Conservation (phyloP, 2,888 invertebrate species). For the Shargacucullia verbasci region DNA sequence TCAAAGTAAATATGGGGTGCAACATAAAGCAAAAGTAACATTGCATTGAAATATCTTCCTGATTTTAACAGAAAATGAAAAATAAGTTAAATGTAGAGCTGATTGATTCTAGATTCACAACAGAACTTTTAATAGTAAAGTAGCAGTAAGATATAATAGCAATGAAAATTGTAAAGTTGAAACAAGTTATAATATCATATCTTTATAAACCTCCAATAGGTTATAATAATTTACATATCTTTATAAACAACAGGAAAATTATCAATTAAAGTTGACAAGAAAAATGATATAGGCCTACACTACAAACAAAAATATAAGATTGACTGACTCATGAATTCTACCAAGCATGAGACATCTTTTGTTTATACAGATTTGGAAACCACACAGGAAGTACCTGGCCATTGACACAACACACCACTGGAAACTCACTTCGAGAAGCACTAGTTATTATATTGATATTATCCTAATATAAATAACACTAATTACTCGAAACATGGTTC, state of each 20-base stretch:
- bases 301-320: slow-evolving; percentile 17
- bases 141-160: slow-evolving; percentile 32
- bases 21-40: too few species aligned
- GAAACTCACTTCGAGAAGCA: slow-evolving; percentile 28
- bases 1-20: too few species aligned
- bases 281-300: slow-evolving; percentile 12
- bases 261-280: slow-evolving; percentile 10
- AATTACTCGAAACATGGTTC: slow-evolving; percentile 56
- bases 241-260: slow-evolving; percentile 43
- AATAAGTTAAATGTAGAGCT: too few species aligned
- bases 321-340: slow-evolving; percentile 38
- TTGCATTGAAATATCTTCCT: too few species aligned
- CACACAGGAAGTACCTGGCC: slow-evolving; percentile 50
- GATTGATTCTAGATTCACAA: too few species aligned
- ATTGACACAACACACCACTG: slow-evolving; percentile 46
- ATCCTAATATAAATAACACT: slow-evolving; percentile 59
- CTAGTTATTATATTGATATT: slow-evolving; percentile 44
- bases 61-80: too few species aligned
- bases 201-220: not conserved
- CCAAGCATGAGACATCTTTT: slow-evolving; percentile 56
- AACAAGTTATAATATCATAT: slow-evolving; percentile 1
- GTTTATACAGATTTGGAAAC: slow-evolving; percentile 64
- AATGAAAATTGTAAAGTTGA: slow-evolving; percentile 10
- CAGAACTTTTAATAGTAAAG: too few species aligned
- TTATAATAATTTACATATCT: slow-evolving; percentile 25